A percentile compares a stretch with the other conserved stretches of the same genome.
Evolutionary conservation across 2,888 invertebrate species (phyloP).

Genomic region (Epinotia demarniana): DNA sequence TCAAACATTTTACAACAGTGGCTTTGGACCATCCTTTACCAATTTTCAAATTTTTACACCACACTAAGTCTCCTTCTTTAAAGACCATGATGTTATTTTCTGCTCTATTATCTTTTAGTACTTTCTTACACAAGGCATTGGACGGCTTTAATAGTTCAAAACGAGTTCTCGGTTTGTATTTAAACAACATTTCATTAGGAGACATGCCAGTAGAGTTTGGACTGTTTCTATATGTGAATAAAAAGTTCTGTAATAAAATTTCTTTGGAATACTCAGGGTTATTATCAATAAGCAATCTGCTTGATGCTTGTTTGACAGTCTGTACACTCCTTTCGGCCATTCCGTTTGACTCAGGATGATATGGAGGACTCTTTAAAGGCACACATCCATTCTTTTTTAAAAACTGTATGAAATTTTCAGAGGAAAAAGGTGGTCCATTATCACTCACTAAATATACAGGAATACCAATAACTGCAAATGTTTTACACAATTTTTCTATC

Average conservation of each 20-base stretch:
- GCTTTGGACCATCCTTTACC: too few species aligned
- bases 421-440: conserved; percentile 9
- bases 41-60: too few species aligned
- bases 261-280: conserved; percentile 2
- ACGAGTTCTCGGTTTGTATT: conserved; percentile 11
- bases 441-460: conserved; percentile 31
- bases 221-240: conserved; percentile 29
- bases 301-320: too few species aligned
- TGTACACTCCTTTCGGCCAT: neutral
- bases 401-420: conserved; percentile 5
- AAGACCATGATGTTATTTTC: neutral
- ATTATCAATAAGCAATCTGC: neutral
- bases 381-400: conserved; percentile 26
- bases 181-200: conserved; percentile 22
- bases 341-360: conserved; percentile 3
- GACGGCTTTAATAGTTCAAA: conserved; percentile 23
- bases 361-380: conserved; percentile 4
- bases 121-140: conserved; percentile 2
- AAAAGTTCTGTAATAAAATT: conserved; percentile 14
- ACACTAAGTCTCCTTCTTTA: conserved; percentile 6
- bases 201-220: conserved; percentile 22
- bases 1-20: too few species aligned
- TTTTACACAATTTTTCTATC: conserved; percentile 43
- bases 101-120: neutral
- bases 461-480: conserved; percentile 35